phyloP scores from a whole-genome alignment of 2,797 vertebrate species.

The Ctenochaetus hawaiiensis region DNA sequence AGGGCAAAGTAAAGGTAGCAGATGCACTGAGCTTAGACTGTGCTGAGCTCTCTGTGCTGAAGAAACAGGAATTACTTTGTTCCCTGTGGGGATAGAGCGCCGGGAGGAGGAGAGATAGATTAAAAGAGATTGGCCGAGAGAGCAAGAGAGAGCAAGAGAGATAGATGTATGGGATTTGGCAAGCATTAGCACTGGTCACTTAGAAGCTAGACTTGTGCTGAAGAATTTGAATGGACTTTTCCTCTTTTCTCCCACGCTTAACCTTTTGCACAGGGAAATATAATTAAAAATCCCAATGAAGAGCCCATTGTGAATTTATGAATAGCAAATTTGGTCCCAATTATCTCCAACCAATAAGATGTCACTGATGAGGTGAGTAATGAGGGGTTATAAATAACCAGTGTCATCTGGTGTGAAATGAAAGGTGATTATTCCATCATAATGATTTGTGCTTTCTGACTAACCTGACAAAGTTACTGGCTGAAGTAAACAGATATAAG shows the following conservation, averaged over 20 bases:
- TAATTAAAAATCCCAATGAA: conserved; percentile 66
- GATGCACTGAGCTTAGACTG: conserved; percentile 50
- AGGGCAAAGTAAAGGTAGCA: conserved; percentile 51
- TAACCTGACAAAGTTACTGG: conserved; percentile 27
- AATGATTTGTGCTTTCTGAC: conserved; percentile 33
- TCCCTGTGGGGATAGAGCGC: conserved; percentile 48
- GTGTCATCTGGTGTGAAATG: conserved; percentile 47
- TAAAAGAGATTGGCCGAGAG: conserved; percentile 46
- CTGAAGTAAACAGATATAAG: conserved; percentile 60
- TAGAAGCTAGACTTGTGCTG: conserved; percentile 37
- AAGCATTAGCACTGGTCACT: conserved; percentile 13
- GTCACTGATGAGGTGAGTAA: conserved; percentile 63
- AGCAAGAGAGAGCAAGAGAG: conserved; percentile 22
- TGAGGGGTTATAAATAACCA: conserved; percentile 62
- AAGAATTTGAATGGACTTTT: conserved; percentile 39
- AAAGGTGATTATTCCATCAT: conserved; percentile 54
- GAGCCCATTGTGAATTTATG: conserved; percentile 67
- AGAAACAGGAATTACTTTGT: conserved; percentile 52
- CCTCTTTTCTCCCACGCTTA: conserved; percentile 43
- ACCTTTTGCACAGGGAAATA: conserved; percentile 59
- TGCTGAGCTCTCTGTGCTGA: conserved; percentile 40
- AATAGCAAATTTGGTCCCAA: conserved; percentile 67
- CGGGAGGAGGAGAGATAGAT: conserved; percentile 48
- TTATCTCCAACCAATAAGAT: conserved; percentile 65
- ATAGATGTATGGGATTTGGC: conserved; percentile 49